Base-by-base conservation (phyloP, 1,140 invertebrate species). In the Ceratina calcarata region DNA sequence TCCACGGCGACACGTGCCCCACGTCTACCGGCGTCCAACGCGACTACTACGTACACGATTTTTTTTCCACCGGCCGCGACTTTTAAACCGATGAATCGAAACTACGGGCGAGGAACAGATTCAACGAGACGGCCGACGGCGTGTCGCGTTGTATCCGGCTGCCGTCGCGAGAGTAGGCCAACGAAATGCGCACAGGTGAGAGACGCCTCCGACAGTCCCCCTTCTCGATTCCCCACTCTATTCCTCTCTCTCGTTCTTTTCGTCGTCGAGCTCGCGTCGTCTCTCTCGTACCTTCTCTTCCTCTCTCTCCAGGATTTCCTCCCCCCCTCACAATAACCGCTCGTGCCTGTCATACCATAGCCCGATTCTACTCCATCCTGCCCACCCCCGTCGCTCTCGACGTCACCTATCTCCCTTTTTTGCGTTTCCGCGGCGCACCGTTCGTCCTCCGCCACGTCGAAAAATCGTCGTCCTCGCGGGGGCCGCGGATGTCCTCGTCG, bases 141-240 rank as follows among this genome's bases (percentile, higher is more conserved):
- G 13, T 24, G 24, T 74, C 78, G 85, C 68, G 81, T 74, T 81
- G 84, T 79, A 83, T 86, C 81, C 84, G 81, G 84, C 84, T 61
- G 78, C 66, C 61, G 67, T 81, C 81, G 78, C 74, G 84, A 84
- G 88, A 90, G 89, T 89, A 89, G 88, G 89, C 87, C 80, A 89
- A 87, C 87, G 84, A 88, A 90, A 87, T 88, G 85, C 86, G 83
- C 79, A 81, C 89, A 90, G 89, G 89, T 90, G 89, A 90, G 89
- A 89, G 81, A 88, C 80, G 81, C 81, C 67, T 70, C 61, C 65
- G 68, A 69, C 68, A 61, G 27, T 27, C 73, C 80, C 78, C 37
- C 76, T 58, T 81, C 67, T 49, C 45, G 32, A 13, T 55, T 65
- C 64, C 61, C 53, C 58, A 57, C 66, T 69, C 64, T 61, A 60